A percentile compares a stretch with the other conserved stretches of the same genome.
phyloP scores from a whole-genome alignment of 2,888 invertebrate species.

The Aspidapion aeneum region DNA sequence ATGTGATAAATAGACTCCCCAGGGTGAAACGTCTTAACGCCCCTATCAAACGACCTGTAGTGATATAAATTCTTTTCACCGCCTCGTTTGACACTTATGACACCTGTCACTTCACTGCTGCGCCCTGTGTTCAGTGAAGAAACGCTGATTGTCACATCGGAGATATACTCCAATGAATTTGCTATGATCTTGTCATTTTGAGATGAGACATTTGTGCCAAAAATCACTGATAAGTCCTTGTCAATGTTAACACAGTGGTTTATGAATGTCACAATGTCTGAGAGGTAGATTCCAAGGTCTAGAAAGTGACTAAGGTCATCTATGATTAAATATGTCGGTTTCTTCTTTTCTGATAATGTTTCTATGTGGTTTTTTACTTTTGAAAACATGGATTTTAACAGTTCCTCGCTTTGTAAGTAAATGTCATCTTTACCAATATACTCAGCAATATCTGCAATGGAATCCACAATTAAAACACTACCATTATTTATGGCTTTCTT shows the following conservation, averaged over 20 bases:
- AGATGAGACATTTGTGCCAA: slow-evolving; percentile 56
- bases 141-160: slow-evolving; percentile 60
- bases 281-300: slow-evolving; percentile 57
- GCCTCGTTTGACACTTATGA: slow-evolving; percentile 55
- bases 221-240: slow-evolving; percentile 51
- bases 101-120: slow-evolving; percentile 70
- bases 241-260: slow-evolving; percentile 48
- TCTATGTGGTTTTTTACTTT: slow-evolving; percentile 32
- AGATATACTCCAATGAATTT: slow-evolving; percentile 59
- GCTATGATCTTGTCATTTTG: slow-evolving; percentile 57
- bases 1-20: slow-evolving; percentile 50
- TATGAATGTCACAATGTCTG: slow-evolving; percentile 52
- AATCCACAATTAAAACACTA: slow-evolving; percentile 53
- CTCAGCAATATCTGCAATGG: slow-evolving; percentile 50
- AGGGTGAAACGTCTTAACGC: slow-evolving; percentile 69
- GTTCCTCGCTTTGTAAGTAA: slow-evolving; percentile 30
- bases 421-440: slow-evolving; percentile 43
- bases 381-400: slow-evolving; percentile 52
- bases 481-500: slow-evolving; percentile 50
- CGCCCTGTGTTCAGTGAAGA: slow-evolving; percentile 67
- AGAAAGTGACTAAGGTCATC: slow-evolving; percentile 72
- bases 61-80: slow-evolving; percentile 53
- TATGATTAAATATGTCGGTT: slow-evolving; percentile 53
- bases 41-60: slow-evolving; percentile 71
- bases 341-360: slow-evolving; percentile 21